phyloP scores from a whole-genome alignment of 2,113 vertebrate species.

The Pachyramphus minor region DNA sequence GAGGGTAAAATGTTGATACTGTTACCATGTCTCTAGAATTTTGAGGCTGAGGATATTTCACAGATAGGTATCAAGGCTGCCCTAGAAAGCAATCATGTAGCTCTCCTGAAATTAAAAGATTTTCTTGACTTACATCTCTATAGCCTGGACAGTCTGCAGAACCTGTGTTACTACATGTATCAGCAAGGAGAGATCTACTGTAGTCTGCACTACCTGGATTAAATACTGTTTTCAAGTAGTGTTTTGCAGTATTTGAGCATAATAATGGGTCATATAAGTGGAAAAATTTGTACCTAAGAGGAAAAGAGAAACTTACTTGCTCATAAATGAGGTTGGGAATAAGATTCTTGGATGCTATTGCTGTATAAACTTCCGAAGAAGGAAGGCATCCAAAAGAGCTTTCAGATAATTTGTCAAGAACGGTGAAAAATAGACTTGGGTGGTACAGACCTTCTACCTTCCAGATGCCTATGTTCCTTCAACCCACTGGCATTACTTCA shows the following conservation, averaged over 20 bases:
- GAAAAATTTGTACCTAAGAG: neutral
- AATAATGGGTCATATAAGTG: neutral
- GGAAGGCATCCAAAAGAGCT: neutral
- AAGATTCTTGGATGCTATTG: neutral
- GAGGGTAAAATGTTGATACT: neutral
- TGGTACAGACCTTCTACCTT: neutral
- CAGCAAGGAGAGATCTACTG: neutral
- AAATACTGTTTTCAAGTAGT: neutral
- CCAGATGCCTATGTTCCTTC: neutral
- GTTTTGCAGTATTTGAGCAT: neutral
- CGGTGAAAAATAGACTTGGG: neutral
- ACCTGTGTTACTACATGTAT: neutral
- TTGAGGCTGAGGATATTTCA: neutral
- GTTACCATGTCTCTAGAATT: neutral
- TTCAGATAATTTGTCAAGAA: neutral
- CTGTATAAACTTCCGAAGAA: neutral
- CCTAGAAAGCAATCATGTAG: neutral
- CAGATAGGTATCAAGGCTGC: neutral
- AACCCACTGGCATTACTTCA: neutral
- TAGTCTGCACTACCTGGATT: neutral
- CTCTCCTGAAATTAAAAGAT: neutral
- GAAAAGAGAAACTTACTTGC: neutral
- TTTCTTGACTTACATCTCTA: neutral
- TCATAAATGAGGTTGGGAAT: neutral
- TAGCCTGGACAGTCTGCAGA: neutral